Evolutionary conservation across 2,797 vertebrate species (phyloP), one percentile per base, ranked within the genome.

Genomic region (Mycteria americana): DNA sequence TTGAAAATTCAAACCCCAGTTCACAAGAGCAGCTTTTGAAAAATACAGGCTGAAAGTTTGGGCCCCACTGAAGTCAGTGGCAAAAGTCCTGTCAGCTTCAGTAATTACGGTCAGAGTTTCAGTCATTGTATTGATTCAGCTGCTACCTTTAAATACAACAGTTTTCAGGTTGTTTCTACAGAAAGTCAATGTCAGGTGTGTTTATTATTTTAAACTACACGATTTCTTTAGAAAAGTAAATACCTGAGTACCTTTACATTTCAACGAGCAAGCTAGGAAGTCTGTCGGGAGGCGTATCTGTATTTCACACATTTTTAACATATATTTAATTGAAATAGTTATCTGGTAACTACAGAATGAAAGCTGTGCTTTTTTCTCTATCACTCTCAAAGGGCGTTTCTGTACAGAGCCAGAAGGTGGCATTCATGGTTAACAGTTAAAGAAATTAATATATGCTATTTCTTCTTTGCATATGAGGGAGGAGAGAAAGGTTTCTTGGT

Each of bases 321-420:
- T 50, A 6, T 18, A 78, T 75, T 93, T 85, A 92, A 85, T 74
- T 59, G 53, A 70, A 95, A 72, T 30, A 17, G 10, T 45, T 89
- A 62, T 35, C 53, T 69, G 62, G 33, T 83, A 83, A 65, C 35
- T 59, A 3, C 1, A 1, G 56, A 28, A 46, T 18, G 50, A 86
- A 86, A 75, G 25, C 39, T 39, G 30, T 54, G 39, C 4, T 35
- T 57, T 63, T 51, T 31, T 2, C 30, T 18, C 13, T 7, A 0
- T 35, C 3, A 3, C 74, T 75, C 24, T 69, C 54, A 37, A 35
- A 74, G 48, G 83, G 30, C 1, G 1, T 59, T 97, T 93, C 96
- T 79, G 7, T n/a, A 10, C 5, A 3, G 4, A 43, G 80, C 96
- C 98, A 96, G 95, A 41, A 97, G 97, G 85, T 92, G 97, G 97